These are phyloP conservation scores for Eira barbara DNA, from an alignment of 2,113 vertebrate species.

Conservation along the genomic window DNA sequence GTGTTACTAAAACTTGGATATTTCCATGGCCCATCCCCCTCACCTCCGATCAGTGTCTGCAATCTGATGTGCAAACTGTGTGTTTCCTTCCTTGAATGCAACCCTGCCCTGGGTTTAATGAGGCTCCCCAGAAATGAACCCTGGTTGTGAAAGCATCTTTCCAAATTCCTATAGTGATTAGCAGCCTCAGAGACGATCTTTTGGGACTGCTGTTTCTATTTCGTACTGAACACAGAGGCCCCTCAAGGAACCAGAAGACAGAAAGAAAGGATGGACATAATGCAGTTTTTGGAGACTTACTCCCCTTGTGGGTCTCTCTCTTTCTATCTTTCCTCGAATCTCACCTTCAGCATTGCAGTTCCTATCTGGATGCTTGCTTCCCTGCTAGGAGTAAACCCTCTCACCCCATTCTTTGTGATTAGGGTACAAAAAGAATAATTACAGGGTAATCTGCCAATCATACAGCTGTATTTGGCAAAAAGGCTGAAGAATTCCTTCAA, in stretches of 20 bases:
- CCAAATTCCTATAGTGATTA: background rate
- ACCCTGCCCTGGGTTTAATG: background rate
- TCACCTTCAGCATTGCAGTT: background rate
- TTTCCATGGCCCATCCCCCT: no score
- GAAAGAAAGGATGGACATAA: background rate
- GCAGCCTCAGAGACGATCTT: background rate
- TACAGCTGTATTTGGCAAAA: background rate
- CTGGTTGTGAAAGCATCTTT: background rate
- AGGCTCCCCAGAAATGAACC: background rate
- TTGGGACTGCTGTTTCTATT: background rate
- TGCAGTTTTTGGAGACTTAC: background rate
- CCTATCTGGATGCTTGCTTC: background rate
- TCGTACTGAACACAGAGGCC: background rate
- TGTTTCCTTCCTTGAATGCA: background rate
- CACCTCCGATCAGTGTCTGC: background rate
- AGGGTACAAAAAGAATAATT: background rate
- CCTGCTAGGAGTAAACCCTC: background rate
- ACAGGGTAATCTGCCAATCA: background rate
- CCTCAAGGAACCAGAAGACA: background rate
- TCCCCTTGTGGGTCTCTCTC: background rate
- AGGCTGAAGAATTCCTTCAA: background rate
- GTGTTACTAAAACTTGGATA: background rate
- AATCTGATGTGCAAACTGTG: background rate
- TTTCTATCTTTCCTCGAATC: background rate
- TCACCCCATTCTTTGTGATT: background rate